phyloP scores from a whole-genome alignment of 1,140 invertebrate genomes.

The Chrysoperla carnea region DNA sequence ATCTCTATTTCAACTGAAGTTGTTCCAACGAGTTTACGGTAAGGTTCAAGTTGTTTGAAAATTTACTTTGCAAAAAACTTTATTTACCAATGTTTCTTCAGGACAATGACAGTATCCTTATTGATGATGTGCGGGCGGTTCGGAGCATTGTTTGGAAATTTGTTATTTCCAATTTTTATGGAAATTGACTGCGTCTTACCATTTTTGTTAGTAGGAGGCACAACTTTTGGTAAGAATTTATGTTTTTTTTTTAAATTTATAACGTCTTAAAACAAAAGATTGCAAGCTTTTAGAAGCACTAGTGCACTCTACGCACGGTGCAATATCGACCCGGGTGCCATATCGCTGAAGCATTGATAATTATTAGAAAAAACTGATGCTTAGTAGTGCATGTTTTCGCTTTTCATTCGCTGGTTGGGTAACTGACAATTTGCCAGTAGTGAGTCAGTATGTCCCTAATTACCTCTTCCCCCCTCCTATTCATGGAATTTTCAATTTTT shows the following conservation, averaged over 20 bases:
- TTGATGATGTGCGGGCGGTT: constrained; percentile 22
- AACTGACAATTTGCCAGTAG: too few relatives aligned
- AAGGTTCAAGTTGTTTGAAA: constrained; percentile 1
- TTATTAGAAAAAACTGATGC: too few relatives aligned
- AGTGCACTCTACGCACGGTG: too few relatives aligned
- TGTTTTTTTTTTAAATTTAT: not conserved
- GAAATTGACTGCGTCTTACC: constrained; percentile 19
- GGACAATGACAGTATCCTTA: constrained; percentile 26
- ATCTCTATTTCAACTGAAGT: constrained; percentile 10
- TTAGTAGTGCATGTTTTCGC: too few relatives aligned
- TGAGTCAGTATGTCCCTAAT: too few relatives aligned
- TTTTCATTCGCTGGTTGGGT: too few relatives aligned
- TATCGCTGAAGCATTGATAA: too few relatives aligned
- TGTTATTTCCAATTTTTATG: constrained; percentile 26
- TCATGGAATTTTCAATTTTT: too few relatives aligned
- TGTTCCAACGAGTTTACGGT: constrained; percentile 19
- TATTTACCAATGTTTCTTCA: constrained; percentile 8
- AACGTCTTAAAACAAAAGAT: too few relatives aligned
- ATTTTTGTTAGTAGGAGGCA: constrained; percentile 16
- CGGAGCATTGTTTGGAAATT: constrained; percentile 23
- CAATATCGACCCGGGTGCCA: too few relatives aligned
- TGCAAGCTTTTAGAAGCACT: too few relatives aligned
- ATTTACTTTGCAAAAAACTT: not conserved
- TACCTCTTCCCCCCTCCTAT: too few relatives aligned
- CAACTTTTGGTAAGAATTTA: constrained; percentile 18